phyloP scores from a whole-genome alignment of 2,888 invertebrate species.

The Polydrusus cervinus region DNA sequence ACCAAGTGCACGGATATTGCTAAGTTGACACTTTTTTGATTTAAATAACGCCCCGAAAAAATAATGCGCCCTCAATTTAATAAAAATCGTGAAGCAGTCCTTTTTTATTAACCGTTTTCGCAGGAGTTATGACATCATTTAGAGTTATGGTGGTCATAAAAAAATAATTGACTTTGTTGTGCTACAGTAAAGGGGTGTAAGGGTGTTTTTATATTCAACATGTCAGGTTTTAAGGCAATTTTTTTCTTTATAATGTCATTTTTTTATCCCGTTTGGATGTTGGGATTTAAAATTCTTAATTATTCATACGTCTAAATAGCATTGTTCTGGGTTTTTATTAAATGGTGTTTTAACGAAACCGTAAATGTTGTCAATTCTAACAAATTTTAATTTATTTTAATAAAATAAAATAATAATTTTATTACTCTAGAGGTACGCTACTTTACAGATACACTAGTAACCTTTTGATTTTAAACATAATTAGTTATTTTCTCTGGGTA shows the following conservation, averaged over 20 bases:
- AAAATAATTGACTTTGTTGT: constrained; percentile 42
- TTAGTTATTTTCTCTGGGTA: no score
- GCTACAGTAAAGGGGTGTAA: background rate
- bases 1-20: constrained; percentile 6
- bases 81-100: constrained; percentile 34
- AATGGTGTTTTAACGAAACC: no score
- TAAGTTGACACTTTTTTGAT: constrained; percentile 30
- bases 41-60: constrained; percentile 39
- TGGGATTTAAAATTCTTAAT: background rate
- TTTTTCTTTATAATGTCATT: constrained; percentile 8
- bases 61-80: constrained; percentile 44
- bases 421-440: no score
- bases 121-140: constrained; percentile 45
- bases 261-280: background rate
- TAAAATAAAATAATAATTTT: no score
- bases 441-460: no score
- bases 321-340: no score
- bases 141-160: constrained; percentile 32
- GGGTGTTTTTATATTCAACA: background rate
- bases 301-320: background rate
- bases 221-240: background rate
- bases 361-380: no score
- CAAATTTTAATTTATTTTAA: no score
- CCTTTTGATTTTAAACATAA: no score
- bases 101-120: constrained; percentile 41